Conservation (phyloP, 2,113 vertebrate species). For the Ia io region DNA sequence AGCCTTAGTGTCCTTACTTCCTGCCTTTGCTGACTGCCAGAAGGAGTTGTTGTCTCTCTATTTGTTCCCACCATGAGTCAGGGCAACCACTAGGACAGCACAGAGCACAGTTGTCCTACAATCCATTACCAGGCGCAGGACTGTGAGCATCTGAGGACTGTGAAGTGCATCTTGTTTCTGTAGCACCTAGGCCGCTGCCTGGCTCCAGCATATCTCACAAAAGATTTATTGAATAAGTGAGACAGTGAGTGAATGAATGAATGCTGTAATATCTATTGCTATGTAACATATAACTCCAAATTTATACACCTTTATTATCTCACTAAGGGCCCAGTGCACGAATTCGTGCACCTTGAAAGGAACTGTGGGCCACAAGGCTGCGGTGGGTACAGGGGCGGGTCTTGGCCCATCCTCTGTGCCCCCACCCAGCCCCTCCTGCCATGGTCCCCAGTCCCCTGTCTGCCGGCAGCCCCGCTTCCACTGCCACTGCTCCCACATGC, state of each 20-base stretch:
- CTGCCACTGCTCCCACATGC: no score
- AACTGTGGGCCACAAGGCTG: no score
- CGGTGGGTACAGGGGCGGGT: no score
- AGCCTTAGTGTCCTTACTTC: not conserved
- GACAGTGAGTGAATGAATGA: not conserved
- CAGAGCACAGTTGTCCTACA: no score
- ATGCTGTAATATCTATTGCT: not conserved
- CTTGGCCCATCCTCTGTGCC: no score
- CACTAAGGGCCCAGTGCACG: no score
- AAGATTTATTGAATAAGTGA: not conserved
- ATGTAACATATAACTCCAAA: not conserved
- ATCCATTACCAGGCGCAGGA: not conserved
- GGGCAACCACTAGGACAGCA: not conserved
- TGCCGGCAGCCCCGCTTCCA: no score
- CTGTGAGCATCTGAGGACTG: not conserved
- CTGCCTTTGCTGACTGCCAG: not conserved
- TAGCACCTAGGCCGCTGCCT: not conserved
- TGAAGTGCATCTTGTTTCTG: not conserved
- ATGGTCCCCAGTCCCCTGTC: no score
- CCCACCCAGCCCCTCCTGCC: no score
- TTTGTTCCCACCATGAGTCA: not conserved
- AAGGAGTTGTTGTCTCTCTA: not conserved
- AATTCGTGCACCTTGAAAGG: no score
- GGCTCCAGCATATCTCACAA: not conserved
- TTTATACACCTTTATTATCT: not conserved